Conservation (phyloP, 2,797 vertebrate genomes). For the Oophaga sylvatica region DNA sequence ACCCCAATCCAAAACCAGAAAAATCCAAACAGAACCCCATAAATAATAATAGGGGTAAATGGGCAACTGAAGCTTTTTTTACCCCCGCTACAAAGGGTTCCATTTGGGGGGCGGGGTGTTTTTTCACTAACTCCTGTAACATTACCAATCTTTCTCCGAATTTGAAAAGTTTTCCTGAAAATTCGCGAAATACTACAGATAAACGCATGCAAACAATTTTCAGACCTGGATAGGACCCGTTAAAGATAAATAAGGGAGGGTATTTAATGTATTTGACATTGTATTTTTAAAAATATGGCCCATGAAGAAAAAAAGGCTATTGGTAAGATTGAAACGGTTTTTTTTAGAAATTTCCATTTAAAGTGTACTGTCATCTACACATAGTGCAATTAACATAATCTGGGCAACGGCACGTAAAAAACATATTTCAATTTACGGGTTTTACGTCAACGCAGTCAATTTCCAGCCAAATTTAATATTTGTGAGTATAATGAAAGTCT, state of each 20-base stretch:
- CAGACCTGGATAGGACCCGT: neutral
- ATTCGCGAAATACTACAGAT: neutral
- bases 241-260: neutral
- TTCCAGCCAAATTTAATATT: neutral
- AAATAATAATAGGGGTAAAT: conserved; percentile 31
- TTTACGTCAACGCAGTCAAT: neutral
- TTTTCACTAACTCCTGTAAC: neutral
- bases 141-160: neutral
- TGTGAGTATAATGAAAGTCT: neutral
- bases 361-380: neutral
- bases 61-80: conserved; percentile 6
- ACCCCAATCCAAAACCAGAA: conserved; percentile 6
- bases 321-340: neutral
- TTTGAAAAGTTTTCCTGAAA: neutral
- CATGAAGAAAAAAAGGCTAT: neutral
- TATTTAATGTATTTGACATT: neutral
- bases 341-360: neutral
- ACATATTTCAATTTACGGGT: neutral
- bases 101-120: conserved; percentile 4
- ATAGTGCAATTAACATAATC: neutral
- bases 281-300: neutral
- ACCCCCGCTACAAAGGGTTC: neutral
- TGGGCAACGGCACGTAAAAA: neutral
- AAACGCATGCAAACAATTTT: neutral
- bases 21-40: conserved; percentile 12